These are phyloP conservation scores for Drosophila kurseongensis DNA, from an alignment of 1,140 invertebrate species.

Conservation along the genomic window DNA sequence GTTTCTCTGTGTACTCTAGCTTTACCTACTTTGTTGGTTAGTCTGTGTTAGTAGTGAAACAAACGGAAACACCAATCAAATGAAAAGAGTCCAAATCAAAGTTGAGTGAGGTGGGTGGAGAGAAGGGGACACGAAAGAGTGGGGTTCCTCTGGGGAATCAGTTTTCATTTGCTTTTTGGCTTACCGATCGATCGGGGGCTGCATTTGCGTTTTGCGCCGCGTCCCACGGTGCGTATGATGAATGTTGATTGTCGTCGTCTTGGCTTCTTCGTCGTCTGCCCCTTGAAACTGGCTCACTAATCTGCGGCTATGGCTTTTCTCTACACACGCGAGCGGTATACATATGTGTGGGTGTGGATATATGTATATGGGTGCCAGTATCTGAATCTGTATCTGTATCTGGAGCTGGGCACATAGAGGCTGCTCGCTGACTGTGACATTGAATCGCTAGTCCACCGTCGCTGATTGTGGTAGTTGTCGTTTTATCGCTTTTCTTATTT, in stretches of 20 bases:
- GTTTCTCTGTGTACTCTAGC: constrained; percentile 3
- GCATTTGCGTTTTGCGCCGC: constrained; percentile 67
- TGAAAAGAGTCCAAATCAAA: constrained; percentile 36
- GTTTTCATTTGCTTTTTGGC: constrained; percentile 23
- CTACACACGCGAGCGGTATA: constrained; percentile 31
- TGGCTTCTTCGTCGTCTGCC: constrained; percentile 10
- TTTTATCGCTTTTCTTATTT: constrained; percentile 23
- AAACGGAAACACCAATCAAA: constrained; percentile 43
- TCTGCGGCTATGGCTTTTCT: constrained; percentile 66
- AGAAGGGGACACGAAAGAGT: constrained; percentile 15
- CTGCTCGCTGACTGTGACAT: constrained; percentile 62
- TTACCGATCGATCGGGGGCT: constrained; percentile 64
- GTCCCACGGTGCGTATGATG: constrained; percentile 77
- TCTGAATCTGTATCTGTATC: constrained; percentile 18
- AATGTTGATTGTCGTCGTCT: constrained; percentile 67
- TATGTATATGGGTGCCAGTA: constrained; percentile 34
- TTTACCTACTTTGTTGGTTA: constrained; percentile 22
- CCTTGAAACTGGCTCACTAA: constrained; percentile 55
- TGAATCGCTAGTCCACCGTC: constrained; percentile 70
- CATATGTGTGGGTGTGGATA: constrained; percentile 15
- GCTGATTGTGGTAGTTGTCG: constrained; percentile 37
- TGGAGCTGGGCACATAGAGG: constrained; percentile 22
- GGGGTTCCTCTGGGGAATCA: constrained; percentile 13
- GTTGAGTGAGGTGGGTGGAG: constrained; percentile 25
- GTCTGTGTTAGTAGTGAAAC: constrained; percentile 48